Evolutionary conservation across 2,797 vertebrate genomes (phyloP), one percentile per base, ranked within the genome.

Genomic region (Urocyon cinereoargenteus): DNA sequence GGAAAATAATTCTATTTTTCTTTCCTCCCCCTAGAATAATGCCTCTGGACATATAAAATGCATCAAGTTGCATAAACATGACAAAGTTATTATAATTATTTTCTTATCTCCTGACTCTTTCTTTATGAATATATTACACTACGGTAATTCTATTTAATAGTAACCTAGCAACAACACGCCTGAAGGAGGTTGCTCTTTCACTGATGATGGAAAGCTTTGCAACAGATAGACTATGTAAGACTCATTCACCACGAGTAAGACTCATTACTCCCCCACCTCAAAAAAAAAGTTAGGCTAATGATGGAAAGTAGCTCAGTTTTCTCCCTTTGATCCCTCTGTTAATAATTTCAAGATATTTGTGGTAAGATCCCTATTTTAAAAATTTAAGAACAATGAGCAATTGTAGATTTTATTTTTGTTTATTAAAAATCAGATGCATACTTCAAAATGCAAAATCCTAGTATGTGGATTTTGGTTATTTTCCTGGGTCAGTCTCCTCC

Each of bases 81-180:
- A 98, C 85, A 97, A 98, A 96, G 94, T 98, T 98, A 84, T 97
- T 98, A 97, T 82, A 94, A 97, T 98, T 98, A 97, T 98, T 98
- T 98, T 97, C 72, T 96, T 91, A 98, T 98, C 94, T 98, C 77
- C 77, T 91, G 89, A 96, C 78, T 98, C 83, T 98, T 97, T 85
- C n/a, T 90, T 98, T 97, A 97, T 97, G 97, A 95, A 94, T 96
- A 95, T 96, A 92, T 98, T 92, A 96, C 62, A 87, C 73, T 95
- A 55, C 72, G 9, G 0, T 84, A 91, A 84, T 61, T 96, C 70
- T 94, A 92, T 87, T 91, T 90, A 95, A 83, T 79, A 73, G 96
- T 96, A 96, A 96, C 95, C 94, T 92, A 97, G 97, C 96, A 98
- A 93, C 91, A 95, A 31, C 45, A 97, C 16, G 92, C 62, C 94